Base-by-base conservation (phyloP, 2,888 invertebrate species). In the Drosophila paramelanica region DNA sequence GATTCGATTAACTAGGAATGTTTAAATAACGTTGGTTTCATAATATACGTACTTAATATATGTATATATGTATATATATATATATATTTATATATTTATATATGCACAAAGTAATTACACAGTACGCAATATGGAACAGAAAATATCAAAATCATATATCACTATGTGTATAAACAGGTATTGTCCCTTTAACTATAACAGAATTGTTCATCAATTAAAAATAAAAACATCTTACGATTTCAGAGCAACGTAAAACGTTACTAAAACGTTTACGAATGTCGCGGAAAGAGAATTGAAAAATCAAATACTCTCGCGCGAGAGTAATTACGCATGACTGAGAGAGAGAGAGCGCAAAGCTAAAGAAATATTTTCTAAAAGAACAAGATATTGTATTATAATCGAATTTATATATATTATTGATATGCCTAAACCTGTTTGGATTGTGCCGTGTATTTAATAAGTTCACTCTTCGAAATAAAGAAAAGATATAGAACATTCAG, bases 81-180 rank as follows among this genome's bases (percentile, higher is more conserved):
- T 41, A 41, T 42, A 11, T 52, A 41, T 51, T 3, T 23, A 20
- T 33, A 49, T n/a, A 46, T 38, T 11, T 27, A 57, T 13, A 61
- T 60, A 62, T 60, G 47, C 61, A 61, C 47, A 60, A 47, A 14
- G 47, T 45, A 46, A 39, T 27, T 51, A 61, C 27, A 38, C 1
- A 23, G 46, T 58, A 25, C 13, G 11, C n/a, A 57, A 41, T 41
- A 17, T 39, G 47, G 27, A 27, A 23, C 36, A 61, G 13, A 42
- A 31, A 17, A 27, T 58, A 56, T 45, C 8, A 45, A 49, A 65
- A 31, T 65, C 11, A 41, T 23, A 53, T 52, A 62, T 31, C 27
- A 47, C 36, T 66, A 66, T 66, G 43, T 66, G 14, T 76, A 67
- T 45, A 27, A 68, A 69, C 55, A 55, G 67, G n/a, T 17, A 39